phyloP scores from a whole-genome alignment of 2,888 invertebrate genomes.

The Bombylius discolor region DNA sequence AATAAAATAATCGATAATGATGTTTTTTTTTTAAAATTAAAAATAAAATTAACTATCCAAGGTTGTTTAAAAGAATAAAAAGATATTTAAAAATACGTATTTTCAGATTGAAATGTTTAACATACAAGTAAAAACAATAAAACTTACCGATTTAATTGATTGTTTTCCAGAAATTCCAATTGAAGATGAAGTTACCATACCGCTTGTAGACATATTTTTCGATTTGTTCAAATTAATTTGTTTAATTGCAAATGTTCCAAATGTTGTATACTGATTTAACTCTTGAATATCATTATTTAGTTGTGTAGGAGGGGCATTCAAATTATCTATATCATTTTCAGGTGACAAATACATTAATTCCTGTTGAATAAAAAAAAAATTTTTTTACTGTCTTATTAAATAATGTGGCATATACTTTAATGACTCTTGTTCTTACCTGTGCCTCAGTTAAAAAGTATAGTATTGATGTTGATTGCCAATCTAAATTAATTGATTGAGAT shows the following conservation, averaged over 20 bases:
- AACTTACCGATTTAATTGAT: slow-evolving; percentile 38
- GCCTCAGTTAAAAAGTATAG: slow-evolving; percentile 47
- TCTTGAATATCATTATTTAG: slow-evolving; percentile 18
- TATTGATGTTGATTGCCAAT: slow-evolving; percentile 49
- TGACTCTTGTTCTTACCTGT: slow-evolving; percentile 36
- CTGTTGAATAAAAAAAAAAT: slow-evolving; percentile 20
- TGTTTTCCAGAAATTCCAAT: slow-evolving; percentile 33
- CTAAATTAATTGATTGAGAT: slow-evolving; percentile 34
- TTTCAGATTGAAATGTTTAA: not conserved
- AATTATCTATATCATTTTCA: slow-evolving; percentile 32
- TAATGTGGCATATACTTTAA: too few species aligned
- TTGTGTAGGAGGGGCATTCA: slow-evolving; percentile 30
- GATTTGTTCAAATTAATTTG: slow-evolving; percentile 22
- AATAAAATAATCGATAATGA: too few species aligned
- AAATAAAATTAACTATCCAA: too few species aligned
- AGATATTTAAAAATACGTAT: too few species aligned
- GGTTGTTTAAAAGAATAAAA: too few species aligned
- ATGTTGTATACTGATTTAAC: slow-evolving; percentile 34
- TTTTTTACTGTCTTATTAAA: too few species aligned
- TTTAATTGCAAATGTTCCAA: slow-evolving; percentile 36
- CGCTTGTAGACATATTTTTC: slow-evolving; percentile 12
- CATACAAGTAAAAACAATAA: not conserved
- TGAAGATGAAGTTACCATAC: slow-evolving; percentile 25
- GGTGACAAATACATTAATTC: slow-evolving; percentile 39
- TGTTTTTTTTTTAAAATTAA: too few species aligned